Conservation (phyloP, 2,888 invertebrate species). For the Hoplodrina ambigua region DNA sequence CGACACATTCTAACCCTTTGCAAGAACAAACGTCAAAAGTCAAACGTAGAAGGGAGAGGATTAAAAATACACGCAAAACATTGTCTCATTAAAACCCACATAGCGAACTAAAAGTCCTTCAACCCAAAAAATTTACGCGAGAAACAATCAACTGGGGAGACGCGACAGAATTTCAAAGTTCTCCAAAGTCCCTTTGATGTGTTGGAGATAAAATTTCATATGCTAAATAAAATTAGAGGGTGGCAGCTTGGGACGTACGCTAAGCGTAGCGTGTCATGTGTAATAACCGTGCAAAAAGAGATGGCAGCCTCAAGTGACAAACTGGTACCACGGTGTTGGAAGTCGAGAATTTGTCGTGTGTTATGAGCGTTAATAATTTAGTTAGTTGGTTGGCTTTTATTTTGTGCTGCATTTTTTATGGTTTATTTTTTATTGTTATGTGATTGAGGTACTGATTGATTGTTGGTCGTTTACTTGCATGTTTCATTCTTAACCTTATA, state of each 20-base stretch:
- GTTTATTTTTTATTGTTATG: conserved; percentile 10
- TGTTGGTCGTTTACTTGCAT: not conserved
- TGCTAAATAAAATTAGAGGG: conserved; percentile 82
- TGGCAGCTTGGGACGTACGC: conserved; percentile 68
- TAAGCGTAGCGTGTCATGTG: conserved; percentile 76
- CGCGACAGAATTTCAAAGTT: conserved; percentile 65
- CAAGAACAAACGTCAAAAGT: conserved; percentile 8
- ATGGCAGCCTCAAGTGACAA: conserved; percentile 67
- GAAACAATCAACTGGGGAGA: conserved; percentile 67
- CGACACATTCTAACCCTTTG: not conserved
- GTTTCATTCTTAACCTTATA: not conserved
- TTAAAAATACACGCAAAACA: conserved; percentile 34
- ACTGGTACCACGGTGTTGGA: conserved; percentile 54
- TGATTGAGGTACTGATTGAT: not conserved
- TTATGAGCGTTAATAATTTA: conserved; percentile 46
- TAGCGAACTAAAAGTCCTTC: conserved; percentile 27
- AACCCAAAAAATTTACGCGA: conserved; percentile 45
- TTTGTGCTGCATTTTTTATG: conserved; percentile 2
- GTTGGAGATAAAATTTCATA: conserved; percentile 80
- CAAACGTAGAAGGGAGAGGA: not conserved
- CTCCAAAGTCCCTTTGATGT: conserved; percentile 80
- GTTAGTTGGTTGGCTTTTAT: conserved; percentile 12
- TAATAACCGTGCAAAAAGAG: conserved; percentile 80
- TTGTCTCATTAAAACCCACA: conserved; percentile 37
- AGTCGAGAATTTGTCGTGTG: conserved; percentile 41